phyloP scores from a whole-genome alignment of 2,797 vertebrate species.

The Hybognathus amarus region DNA sequence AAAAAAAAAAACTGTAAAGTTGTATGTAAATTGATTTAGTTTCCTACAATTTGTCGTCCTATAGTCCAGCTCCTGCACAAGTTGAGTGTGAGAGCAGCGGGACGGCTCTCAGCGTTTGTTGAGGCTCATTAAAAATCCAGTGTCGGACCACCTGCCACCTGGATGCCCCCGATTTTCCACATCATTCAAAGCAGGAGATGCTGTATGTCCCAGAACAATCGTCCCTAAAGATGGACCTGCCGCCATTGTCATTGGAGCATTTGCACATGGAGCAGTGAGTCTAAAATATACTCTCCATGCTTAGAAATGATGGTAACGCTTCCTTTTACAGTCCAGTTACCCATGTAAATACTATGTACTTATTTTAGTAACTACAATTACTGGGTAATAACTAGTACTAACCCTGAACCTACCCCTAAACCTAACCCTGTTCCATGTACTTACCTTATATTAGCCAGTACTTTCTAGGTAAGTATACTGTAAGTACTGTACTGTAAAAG shows the following conservation, averaged over 20 bases:
- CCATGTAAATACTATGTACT: too few species aligned
- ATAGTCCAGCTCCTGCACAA: conserved; percentile 97
- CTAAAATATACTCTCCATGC: neutral
- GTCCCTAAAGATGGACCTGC: conserved; percentile 85
- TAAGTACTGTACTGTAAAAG: too few species aligned
- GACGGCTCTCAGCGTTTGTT: conserved; percentile 92
- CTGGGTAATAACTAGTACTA: too few species aligned
- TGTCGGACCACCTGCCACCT: conserved; percentile 91
- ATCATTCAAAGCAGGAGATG: conserved; percentile 84
- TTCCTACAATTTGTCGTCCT: neutral
- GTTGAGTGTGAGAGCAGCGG: conserved; percentile 90
- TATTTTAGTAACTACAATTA: too few species aligned
- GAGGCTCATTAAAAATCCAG: conserved; percentile 94
- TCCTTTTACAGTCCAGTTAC: too few species aligned
- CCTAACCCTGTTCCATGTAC: too few species aligned
- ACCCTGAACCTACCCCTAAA: too few species aligned
- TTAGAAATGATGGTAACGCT: too few species aligned
- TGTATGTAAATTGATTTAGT: neutral
- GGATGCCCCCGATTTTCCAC: conserved; percentile 89
- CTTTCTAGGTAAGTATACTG: too few species aligned
- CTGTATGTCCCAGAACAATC: conserved; percentile 78
- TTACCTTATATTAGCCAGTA: too few species aligned
- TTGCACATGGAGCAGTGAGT: conserved; percentile 93
- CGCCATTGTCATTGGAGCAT: conserved; percentile 91
- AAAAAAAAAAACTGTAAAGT: neutral